A percentile compares a stretch with the other conserved stretches of the same genome.
Evolutionary conservation across 2,113 vertebrate genomes (phyloP).

Genomic region (Neodon shergylaensis): DNA sequence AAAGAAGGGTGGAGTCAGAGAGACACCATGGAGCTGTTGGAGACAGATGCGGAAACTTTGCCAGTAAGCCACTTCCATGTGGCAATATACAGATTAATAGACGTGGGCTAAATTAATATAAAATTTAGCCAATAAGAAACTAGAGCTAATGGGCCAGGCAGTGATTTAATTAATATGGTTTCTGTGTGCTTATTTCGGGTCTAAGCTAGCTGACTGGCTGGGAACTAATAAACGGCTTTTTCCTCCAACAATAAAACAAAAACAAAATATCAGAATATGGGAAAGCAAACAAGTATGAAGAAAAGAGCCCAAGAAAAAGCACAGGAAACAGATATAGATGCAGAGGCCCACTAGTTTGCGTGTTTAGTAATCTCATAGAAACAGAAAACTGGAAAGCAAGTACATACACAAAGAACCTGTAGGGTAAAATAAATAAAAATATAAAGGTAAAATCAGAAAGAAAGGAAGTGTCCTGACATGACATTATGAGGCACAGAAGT

Average conservation of each 20-base stretch:
- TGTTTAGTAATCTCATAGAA: background rate
- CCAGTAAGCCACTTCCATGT: too few relatives aligned
- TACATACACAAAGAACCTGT: background rate
- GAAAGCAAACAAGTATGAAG: background rate
- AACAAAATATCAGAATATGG: background rate
- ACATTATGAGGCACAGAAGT: background rate
- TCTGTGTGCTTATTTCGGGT: too few relatives aligned
- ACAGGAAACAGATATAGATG: background rate
- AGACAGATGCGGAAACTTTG: too few relatives aligned
- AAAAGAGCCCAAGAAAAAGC: background rate
- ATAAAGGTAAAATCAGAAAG: background rate
- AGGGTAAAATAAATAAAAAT: background rate
- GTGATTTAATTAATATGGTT: too few relatives aligned
- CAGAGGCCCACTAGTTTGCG: background rate
- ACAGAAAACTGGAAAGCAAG: background rate
- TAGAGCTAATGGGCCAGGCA: too few relatives aligned
- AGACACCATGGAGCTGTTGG: too few relatives aligned
- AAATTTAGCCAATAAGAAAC: too few relatives aligned
- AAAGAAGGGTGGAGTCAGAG: too few relatives aligned
- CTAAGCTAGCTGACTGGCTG: too few relatives aligned
- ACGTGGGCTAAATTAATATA: too few relatives aligned
- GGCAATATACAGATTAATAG: too few relatives aligned
- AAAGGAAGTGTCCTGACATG: background rate
- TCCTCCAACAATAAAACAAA: background rate
- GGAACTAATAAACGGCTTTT: too few relatives aligned